Evolutionary conservation across 92 coral and sea anemone genomes (phyloP).

Genomic region (Pocillopora meandrina): DNA sequence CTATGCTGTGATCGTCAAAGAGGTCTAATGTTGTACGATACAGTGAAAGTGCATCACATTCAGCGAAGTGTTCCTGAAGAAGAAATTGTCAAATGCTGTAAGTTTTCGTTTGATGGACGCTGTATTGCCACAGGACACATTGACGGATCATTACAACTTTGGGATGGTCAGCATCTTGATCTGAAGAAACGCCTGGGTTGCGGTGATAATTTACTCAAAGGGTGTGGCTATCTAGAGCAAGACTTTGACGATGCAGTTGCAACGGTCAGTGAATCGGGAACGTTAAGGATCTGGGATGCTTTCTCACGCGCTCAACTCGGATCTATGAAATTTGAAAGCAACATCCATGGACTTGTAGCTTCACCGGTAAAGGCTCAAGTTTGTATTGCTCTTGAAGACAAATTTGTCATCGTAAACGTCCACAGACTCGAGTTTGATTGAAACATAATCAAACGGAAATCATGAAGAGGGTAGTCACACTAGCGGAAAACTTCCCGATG

Average conservation of each 20-base stretch:
- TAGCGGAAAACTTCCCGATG: too few species aligned
- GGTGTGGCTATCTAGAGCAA: slow-evolving; percentile 42
- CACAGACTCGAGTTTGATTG: slow-evolving; percentile 18
- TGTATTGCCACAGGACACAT: slow-evolving; percentile 47
- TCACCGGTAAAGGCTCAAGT: slow-evolving; percentile 41
- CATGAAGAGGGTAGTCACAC: not conserved
- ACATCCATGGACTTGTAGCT: slow-evolving; percentile 47
- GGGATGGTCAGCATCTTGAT: slow-evolving; percentile 40
- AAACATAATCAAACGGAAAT: not conserved
- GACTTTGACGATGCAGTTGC: slow-evolving; percentile 34
- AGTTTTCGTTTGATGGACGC: slow-evolving; percentile 50
- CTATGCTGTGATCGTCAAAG: slow-evolving; percentile 44
- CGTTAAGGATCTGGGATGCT: slow-evolving; percentile 45
- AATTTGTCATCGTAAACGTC: slow-evolving; percentile 44
- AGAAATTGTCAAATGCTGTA: slow-evolving; percentile 38
- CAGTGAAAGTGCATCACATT: not conserved
- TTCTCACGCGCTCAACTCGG: slow-evolving; percentile 25
- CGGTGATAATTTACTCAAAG: slow-evolving; percentile 39
- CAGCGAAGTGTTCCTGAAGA: slow-evolving; percentile 1
- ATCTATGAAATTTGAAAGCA: slow-evolving; percentile 43
- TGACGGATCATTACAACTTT: slow-evolving; percentile 37
- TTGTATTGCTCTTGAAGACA: slow-evolving; percentile 50
- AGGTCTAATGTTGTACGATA: slow-evolving; percentile 29
- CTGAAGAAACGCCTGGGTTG: slow-evolving; percentile 11
- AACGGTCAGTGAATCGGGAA: slow-evolving; percentile 41